Conservation (phyloP, 2,113 vertebrate genomes). For the Raja brachyura region DNA sequence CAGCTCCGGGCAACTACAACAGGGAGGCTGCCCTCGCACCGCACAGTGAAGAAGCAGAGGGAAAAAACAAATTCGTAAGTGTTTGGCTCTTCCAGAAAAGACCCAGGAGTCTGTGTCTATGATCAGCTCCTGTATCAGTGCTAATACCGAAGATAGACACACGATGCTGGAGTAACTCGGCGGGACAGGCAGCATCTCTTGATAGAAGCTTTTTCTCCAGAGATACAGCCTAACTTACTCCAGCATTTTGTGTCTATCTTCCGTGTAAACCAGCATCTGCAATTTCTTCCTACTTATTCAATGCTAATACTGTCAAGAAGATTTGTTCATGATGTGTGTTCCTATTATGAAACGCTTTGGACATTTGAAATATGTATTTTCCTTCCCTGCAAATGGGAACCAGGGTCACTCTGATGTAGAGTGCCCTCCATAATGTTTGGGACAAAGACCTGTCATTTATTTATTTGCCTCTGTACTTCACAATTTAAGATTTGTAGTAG, state of each 20-base stretch:
- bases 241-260: too few species aligned
- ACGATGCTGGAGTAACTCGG: too few species aligned
- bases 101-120: background rate
- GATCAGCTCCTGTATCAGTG: background rate
- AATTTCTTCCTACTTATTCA: background rate
- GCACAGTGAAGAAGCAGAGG: constrained; percentile 55
- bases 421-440: too few species aligned
- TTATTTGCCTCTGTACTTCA: too few species aligned
- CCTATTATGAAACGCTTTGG: background rate
- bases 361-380: background rate
- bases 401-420: background rate
- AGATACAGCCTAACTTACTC: too few species aligned
- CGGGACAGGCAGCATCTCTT: too few species aligned
- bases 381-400: background rate
- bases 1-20: background rate
- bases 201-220: too few species aligned
- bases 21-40: constrained; percentile 37
- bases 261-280: too few species aligned
- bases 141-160: too few species aligned
- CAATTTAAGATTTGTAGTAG: too few species aligned
- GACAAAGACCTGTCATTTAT: too few species aligned
- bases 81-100: background rate
- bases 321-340: background rate
- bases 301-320: background rate
- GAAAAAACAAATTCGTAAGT: constrained; percentile 66